phyloP scores from a whole-genome alignment of 2,888 invertebrate genomes.

The Cotesia congregata region DNA sequence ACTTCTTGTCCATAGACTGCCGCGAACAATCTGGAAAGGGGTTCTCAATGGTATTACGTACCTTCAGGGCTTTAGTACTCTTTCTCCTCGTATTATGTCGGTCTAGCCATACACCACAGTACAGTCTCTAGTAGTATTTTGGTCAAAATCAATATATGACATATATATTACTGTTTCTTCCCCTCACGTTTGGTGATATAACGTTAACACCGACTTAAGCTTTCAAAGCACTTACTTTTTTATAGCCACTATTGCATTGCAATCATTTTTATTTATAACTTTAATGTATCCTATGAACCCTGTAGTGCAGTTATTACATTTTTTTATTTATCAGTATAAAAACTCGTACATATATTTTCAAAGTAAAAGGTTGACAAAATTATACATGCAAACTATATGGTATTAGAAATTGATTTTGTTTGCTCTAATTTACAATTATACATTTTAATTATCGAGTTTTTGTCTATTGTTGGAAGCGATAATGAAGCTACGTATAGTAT shows the following conservation, averaged over 20 bases:
- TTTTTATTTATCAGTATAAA: too few relatives aligned
- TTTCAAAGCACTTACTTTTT: background rate
- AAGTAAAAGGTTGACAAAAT: too few relatives aligned
- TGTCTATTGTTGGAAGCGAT: background rate
- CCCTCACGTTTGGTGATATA: background rate
- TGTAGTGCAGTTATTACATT: background rate
- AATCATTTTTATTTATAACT: conserved; percentile 14
- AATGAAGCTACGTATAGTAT: background rate
- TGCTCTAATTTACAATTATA: background rate
- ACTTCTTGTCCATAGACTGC: conserved; percentile 41
- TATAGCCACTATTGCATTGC: conserved; percentile 4
- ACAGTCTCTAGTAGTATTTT: conserved; percentile 42
- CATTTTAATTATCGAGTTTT: background rate
- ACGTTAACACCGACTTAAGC: background rate
- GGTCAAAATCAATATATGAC: conserved; percentile 57
- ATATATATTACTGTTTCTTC: background rate
- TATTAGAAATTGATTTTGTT: background rate
- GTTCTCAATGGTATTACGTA: conserved; percentile 47
- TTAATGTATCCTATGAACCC: background rate
- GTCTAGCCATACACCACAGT: background rate
- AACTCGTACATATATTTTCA: too few relatives aligned
- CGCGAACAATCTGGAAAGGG: conserved; percentile 48
- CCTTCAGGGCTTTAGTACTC: conserved; percentile 28
- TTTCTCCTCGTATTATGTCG: background rate
- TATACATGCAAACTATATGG: too few relatives aligned